Base-by-base conservation (phyloP, 2,113 vertebrate genomes). In the Pedionomus torquatus region DNA sequence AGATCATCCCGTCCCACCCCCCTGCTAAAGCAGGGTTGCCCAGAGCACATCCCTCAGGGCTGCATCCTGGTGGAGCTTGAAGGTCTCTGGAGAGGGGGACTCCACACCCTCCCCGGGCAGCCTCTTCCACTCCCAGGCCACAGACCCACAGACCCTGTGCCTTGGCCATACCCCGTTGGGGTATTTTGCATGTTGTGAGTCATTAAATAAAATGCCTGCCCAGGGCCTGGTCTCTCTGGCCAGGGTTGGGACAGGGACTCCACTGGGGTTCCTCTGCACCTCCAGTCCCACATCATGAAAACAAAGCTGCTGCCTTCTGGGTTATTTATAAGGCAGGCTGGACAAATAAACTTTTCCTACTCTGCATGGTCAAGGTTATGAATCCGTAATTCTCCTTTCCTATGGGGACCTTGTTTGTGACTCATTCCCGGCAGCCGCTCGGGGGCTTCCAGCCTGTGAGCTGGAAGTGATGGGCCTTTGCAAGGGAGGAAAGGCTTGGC, bases 281-380 rank as follows among this genome's bases (percentile, higher is more conserved):
- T n/a, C 76, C 58, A 77, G 25, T 2, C 20, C 0, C 6, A 52
- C 82, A 15, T 9, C 28, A 2, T 8, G 63, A 33, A 91, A 89
- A 94, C 83, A 94, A 87, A 92, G 55, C 72, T 61, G 91, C 31
- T 66, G 80, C 69, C 69, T 52, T 77, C 41, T 25, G 87, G 46
- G 60, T 89, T 87, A 89, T 91, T 95, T 96, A 81, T 84, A 91
- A 81, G 87, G 69, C 77, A 25, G 63, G 55, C 9, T 44, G 72
- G 44, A 84, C 92, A 93, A 96, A 95, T 24, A 92, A 86, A 74
- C 89, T 61, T 87, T 75, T 89, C 89, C 80, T 80, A 43, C 39
- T 5, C 89, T 11, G 64, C 31, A n/a, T 0, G 5, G 63, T 44
- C 92, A 78, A 91, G 95, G 90, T 61, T 91, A 28, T 2, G 33